Percentiles rank a stretch among this genome's conserved stretches.
These are phyloP conservation scores for Beris chalybata DNA, from an alignment of 2,888 invertebrate species.

Conservation along the genomic window DNA sequence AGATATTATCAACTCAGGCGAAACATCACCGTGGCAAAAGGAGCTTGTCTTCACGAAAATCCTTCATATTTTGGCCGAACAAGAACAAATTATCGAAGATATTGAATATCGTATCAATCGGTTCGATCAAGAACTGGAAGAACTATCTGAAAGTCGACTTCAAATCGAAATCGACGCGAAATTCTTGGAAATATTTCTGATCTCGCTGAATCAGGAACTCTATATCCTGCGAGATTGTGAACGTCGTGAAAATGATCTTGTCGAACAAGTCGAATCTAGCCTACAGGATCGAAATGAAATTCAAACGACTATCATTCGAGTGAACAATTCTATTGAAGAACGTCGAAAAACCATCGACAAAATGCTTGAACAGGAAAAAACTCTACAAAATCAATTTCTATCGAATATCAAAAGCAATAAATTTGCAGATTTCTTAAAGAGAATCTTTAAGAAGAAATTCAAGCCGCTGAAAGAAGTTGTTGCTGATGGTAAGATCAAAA, in stretches of 20 bases:
- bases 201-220: conserved; percentile 73
- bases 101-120: conserved; percentile 63
- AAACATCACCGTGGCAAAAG: conserved; percentile 40
- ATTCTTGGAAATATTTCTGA: conserved; percentile 65
- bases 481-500: conserved; percentile 55
- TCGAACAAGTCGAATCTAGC: conserved; percentile 62
- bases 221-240: conserved; percentile 74
- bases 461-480: conserved; percentile 66
- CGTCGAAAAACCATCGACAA: conserved; percentile 56
- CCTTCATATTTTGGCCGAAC: conserved; percentile 63
- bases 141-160: conserved; percentile 62
- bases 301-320: conserved; percentile 58
- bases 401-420: conserved; percentile 68
- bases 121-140: conserved; percentile 67
- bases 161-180: conserved; percentile 62
- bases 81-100: conserved; percentile 64
- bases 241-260: conserved; percentile 66
- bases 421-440: conserved; percentile 74
- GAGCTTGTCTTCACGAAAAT: conserved; percentile 47
- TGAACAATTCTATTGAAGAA: conserved; percentile 60
- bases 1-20: neutral
- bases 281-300: conserved; percentile 61
- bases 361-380: conserved; percentile 57
- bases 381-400: conserved; percentile 62
- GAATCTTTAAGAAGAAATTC: conserved; percentile 83